Base-by-base conservation (phyloP, 2,888 invertebrate species). In the Argyresthia albistria region DNA sequence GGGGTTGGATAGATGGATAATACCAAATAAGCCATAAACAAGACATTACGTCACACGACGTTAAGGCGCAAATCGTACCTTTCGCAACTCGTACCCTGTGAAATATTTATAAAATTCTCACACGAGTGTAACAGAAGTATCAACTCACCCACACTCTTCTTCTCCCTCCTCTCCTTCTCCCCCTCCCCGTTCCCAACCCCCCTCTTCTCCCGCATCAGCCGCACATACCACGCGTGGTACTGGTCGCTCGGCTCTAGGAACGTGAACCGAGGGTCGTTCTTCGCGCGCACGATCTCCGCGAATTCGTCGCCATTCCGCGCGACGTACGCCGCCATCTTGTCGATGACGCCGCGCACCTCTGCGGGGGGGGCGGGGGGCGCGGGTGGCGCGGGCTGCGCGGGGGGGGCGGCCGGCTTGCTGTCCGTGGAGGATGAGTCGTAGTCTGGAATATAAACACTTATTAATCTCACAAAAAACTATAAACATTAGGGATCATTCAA, bases 281-380 rank as follows among this genome's bases (percentile, higher is more conserved):
- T 96, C 3, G 92, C 91, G 61, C 92, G 92, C 9, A 96, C 93
- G 35, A 96, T 94, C 39, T 93, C 92, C 64, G 99, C 98, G 71
- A 99, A 98, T 65, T 96, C 95, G 53, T 93, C 91, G 0, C 99
- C 99, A 79, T 98, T 98, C 63, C 97, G 96, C 0, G 96, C 95
- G 0, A 99, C 98, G 76, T 98, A 98, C 58, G 93, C 92, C 0
- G 99, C 98, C 92, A 99, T 97, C 79, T 98, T 97, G 76, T 98
- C 97, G 54, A 99, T 95, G 8, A 99, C 95, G 15, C 94, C 89
- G 68, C 94, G 93, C 0, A 95, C 87, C 62, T 96, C 96, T 4
- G 93, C 92, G 0, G 96, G 93, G 0, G 98, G 98, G 1, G 90
- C 79, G 9, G 88, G 35, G 35, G 52, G 43, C 16, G 8, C 51